A percentile compares a stretch with the other conserved stretches of the same genome.
Evolutionary conservation across 2,888 invertebrate genomes (phyloP).

Genomic region (Synanthedon tipuliformis): DNA sequence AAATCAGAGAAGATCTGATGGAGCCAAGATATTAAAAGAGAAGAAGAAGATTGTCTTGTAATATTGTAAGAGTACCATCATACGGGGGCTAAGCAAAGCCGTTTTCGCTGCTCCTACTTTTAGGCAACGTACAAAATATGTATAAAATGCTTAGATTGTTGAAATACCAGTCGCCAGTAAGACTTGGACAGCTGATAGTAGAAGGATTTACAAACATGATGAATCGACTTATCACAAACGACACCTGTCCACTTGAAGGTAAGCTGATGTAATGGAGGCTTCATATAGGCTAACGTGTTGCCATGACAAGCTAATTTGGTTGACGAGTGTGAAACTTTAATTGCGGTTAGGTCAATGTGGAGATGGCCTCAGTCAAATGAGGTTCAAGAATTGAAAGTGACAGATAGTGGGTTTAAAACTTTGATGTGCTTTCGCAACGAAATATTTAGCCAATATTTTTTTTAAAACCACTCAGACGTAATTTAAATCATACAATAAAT

Average conservation of each 20-base stretch:
- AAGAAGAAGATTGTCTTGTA: too few species aligned
- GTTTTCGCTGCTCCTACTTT: too few species aligned
- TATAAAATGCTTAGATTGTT: not conserved
- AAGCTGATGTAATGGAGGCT: conserved; percentile 21
- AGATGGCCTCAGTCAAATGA: conserved; percentile 21
- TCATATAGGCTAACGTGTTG: conserved; percentile 27
- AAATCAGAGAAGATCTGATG: too few species aligned
- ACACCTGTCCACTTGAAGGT: conserved; percentile 5
- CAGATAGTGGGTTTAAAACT: conserved; percentile 3
- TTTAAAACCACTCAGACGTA: too few species aligned
- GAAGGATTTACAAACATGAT: conserved; percentile 1
- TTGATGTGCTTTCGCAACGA: too few species aligned
- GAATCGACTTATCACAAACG: conserved; percentile 2
- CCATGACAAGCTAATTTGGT: conserved; percentile 56
- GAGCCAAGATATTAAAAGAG: too few species aligned
- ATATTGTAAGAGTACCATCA: too few species aligned
- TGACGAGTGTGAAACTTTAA: conserved; percentile 42
- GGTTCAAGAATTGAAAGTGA: conserved; percentile 13
- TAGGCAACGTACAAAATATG: too few species aligned
- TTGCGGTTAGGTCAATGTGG: conserved; percentile 18
- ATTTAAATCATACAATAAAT: too few species aligned
- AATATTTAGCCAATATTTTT: too few species aligned
- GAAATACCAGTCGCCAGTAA: conserved; percentile 2
- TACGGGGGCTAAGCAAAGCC: too few species aligned
- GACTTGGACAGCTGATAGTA: conserved; percentile 1